Conservation (phyloP, 2,797 vertebrate genomes). For the Ibycter americanus region DNA sequence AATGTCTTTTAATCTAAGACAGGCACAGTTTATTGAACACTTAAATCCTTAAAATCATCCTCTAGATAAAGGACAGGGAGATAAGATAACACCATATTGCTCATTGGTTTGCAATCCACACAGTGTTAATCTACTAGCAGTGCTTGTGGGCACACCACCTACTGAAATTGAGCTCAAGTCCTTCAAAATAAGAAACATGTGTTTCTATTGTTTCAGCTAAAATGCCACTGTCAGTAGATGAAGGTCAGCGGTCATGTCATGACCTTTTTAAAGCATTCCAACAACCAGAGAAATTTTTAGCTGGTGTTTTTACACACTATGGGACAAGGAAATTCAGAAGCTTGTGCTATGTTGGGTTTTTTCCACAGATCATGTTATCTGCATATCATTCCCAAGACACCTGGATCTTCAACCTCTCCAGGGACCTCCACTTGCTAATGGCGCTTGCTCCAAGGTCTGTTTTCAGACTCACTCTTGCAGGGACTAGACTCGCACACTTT, state of each 20-base stretch:
- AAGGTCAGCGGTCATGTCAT: background rate
- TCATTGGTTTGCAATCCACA: background rate
- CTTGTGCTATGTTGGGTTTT: background rate
- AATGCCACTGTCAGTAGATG: background rate
- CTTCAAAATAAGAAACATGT: background rate
- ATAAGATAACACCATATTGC: background rate
- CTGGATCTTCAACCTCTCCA: background rate
- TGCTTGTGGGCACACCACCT: background rate
- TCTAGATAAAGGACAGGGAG: background rate
- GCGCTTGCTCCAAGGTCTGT: background rate
- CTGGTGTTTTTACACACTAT: background rate
- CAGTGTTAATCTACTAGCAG: background rate
- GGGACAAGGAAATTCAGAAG: background rate
- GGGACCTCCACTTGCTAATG: background rate
- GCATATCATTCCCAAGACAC: background rate
- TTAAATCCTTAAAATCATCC: background rate
- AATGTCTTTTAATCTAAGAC: background rate
- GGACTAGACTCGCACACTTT: rapidly evolving
- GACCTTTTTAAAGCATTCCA: background rate
- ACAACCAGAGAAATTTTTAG: background rate
- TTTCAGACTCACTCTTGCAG: background rate
- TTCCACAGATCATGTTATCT: background rate
- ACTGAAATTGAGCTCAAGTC: background rate
- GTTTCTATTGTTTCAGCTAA: background rate
- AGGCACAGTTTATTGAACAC: background rate